phyloP scores from a whole-genome alignment of 2,888 invertebrate genomes.

The Aporophyla nigra region DNA sequence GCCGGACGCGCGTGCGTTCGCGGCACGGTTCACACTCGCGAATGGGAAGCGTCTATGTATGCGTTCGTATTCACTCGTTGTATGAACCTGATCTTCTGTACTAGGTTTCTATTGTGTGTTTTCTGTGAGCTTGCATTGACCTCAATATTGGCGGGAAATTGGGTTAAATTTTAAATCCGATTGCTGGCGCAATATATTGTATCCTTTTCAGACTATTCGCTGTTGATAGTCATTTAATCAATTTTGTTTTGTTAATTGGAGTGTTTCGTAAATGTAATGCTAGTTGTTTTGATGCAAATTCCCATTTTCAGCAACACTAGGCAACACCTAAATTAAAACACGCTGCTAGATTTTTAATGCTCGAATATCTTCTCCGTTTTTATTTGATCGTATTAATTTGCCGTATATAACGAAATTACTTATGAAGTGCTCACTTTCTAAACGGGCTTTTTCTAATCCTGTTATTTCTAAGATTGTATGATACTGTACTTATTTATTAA shows the following conservation, averaged over 20 bases:
- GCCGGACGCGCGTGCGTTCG: background rate
- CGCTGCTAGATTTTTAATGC: no score
- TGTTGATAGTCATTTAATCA: background rate
- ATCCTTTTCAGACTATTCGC: background rate
- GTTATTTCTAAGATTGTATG: background rate
- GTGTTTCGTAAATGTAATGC: no score
- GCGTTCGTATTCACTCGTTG: background rate
- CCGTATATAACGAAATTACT: background rate
- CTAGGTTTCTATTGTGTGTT: background rate
- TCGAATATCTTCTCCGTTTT: no score
- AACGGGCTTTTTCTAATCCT: background rate
- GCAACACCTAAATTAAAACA: no score
- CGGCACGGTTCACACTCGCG: no score
- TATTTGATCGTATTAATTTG: background rate
- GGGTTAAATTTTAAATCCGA: conserved; percentile 25
- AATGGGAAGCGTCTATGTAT: background rate
- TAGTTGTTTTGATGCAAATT: no score
- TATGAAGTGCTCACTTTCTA: background rate
- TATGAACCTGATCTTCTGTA: conserved; percentile 19
- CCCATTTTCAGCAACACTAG: no score
- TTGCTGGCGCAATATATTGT: conserved; percentile 13
- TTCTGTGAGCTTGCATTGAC: conserved; percentile 18
- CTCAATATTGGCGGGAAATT: conserved; percentile 25
- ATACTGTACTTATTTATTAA: background rate
- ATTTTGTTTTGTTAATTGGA: background rate